Evolutionary conservation across 1,140 invertebrate species (phyloP).

Genomic region (Tetramorium alpestre): DNA sequence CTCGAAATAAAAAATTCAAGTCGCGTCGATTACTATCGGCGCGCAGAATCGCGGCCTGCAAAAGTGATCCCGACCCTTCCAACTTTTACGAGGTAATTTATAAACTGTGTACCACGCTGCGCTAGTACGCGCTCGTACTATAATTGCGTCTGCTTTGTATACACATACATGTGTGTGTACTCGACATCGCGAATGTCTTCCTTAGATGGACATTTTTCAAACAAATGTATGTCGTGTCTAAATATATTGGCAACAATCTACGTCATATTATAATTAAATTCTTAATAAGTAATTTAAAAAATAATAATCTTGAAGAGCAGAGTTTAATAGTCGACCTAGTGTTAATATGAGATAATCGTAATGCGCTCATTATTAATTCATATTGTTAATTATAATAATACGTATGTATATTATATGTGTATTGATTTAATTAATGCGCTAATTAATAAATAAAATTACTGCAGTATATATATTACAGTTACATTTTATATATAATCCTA

Average conservation of each 20-base stretch:
- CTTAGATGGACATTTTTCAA: not conserved
- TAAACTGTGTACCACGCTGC: slow-evolving; percentile 5
- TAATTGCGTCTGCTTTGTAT: not conserved
- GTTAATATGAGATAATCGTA: slow-evolving; percentile 10
- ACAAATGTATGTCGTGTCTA: not conserved
- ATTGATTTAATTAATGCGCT: slow-evolving; percentile 1
- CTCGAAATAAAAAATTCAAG: slow-evolving; percentile 57
- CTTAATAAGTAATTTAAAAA: not conserved
- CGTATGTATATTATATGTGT: not conserved
- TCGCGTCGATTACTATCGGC: slow-evolving; percentile 47
- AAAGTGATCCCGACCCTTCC: slow-evolving; percentile 34
- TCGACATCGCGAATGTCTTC: not conserved
- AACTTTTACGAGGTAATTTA: slow-evolving; percentile 45
- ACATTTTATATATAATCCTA: slow-evolving; percentile 14
- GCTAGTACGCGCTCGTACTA: not conserved
- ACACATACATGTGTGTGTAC: not conserved
- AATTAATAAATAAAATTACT: slow-evolving; percentile 32
- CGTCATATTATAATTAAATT: not conserved
- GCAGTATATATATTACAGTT: not conserved
- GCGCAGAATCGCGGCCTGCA: slow-evolving; percentile 22
- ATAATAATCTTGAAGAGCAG: not conserved
- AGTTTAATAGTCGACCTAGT: not conserved
- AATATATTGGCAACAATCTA: not conserved
- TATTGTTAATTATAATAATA: slow-evolving; percentile 43
- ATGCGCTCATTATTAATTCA: slow-evolving; percentile 18